Base-by-base conservation (phyloP, 2,113 vertebrate genomes). In the Formicarius rufipectus region DNA sequence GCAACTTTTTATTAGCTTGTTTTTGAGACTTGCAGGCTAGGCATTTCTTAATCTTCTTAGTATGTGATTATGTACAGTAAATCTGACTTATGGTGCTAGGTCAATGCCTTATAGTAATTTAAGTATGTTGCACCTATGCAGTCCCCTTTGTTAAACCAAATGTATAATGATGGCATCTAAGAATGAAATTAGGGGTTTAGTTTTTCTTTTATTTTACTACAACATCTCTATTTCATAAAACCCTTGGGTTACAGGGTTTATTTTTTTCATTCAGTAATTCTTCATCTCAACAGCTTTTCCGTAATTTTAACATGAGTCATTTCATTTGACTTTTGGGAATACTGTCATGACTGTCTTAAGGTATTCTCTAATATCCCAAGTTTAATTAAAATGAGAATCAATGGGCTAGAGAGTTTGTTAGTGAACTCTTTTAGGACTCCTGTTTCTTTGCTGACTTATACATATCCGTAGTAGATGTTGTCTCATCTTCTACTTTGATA, bases 51-150 rank as follows among this genome's bases (percentile, higher is more conserved):
- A 87, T 91, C 87, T 37, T 94, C 71, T 90, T 79, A 53, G n/a
- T 76, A 53, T 80, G 63, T 94, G 82, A 66, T 94, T 72, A 60
- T 94, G 90, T 95, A 90, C 92, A 92, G 88, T 82, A 84, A 77
- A 75, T 84, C 67, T 95, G 88, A 93, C 86, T 93, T 95, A 81
- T 33, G 95, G 93, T 96, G 93, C 96, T 96, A 89, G 92, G 92
- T 96, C 90, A 96, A 95, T 95, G 96, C 96, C 93, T 97, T 97
- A 96, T 66, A 58, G 69, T 92, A 89, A 40, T 60, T 67, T 58
- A 82, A 93, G 30, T 94, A 86, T 89, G 53, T 96, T 58, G 53
- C 90, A 96, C 89, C 95, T 96, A 95, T 97, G 96, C 96, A 95
- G 96, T 94, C 86, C 92, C 85, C 62, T 89, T 73, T 87, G 58